phyloP scores from a whole-genome alignment of 2,797 vertebrate species.

The Peromyscus melanophrys region DNA sequence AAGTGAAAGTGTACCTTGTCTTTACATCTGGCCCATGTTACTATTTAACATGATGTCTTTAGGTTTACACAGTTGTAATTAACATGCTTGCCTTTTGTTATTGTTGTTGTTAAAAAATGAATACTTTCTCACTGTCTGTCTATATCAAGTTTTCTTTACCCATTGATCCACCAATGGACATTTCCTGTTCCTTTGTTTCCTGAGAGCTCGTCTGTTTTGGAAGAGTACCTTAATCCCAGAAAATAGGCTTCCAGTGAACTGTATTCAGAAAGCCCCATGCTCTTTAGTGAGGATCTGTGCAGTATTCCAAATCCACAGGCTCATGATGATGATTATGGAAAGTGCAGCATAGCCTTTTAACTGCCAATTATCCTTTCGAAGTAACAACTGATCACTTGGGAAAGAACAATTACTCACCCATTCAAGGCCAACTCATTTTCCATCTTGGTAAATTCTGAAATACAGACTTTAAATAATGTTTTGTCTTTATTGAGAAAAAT shows the following conservation, averaged over 20 bases:
- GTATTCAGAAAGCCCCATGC: not conserved
- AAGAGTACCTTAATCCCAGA: not conserved
- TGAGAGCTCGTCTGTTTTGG: not conserved
- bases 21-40: not conserved
- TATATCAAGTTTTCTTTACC: not conserved
- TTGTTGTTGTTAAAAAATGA: not conserved
- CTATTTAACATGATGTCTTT: not conserved
- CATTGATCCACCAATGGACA: not conserved
- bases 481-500: not conserved
- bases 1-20: not conserved
- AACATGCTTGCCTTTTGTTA: not conserved
- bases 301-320: not conserved
- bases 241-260: not conserved
- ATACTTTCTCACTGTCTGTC: not conserved
- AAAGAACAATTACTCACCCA: not conserved
- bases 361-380: not conserved
- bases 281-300: not conserved
- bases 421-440: not conserved
- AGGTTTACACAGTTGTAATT: not conserved
- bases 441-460: constrained; percentile 35
- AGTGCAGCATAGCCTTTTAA: not conserved
- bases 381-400: not conserved
- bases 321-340: not conserved
- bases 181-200: not conserved
- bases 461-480: not conserved